Percentiles rank a stretch among this genome's conserved stretches.
phyloP scores from a whole-genome alignment of 2,797 vertebrate genomes.

The Spizella passerina region DNA sequence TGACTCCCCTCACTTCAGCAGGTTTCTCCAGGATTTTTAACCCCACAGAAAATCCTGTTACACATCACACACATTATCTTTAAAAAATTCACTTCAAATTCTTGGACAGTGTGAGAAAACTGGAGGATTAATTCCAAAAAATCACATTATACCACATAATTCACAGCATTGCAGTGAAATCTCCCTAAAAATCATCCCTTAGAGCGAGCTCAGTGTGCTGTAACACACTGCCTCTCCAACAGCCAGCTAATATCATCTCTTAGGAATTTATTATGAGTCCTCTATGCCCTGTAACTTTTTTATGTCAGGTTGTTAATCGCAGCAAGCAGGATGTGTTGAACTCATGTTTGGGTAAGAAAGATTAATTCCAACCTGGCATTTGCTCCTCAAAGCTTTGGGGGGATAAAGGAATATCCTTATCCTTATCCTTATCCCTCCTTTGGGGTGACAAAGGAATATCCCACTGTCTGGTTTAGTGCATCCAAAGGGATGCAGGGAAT shows the following conservation, averaged over 20 bases:
- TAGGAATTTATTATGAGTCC: slow-evolving; percentile 45
- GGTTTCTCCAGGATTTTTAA: fast-evolving
- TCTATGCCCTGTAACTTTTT: slow-evolving; percentile 1
- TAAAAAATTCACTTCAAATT: neutral
- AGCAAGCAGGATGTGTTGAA: neutral
- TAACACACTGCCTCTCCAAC: neutral
- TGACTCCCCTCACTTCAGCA: neutral
- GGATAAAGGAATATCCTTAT: neutral
- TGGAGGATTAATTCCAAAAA: neutral
- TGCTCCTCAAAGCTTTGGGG: neutral
- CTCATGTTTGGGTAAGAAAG: neutral
- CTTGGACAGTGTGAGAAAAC: neutral
- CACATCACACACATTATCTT: fast-evolving
- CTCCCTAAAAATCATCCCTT: neutral
- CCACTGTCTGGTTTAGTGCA: neutral
- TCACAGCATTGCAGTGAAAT: neutral
- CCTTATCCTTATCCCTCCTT: no score
- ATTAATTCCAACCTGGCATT: neutral
- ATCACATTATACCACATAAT: neutral
- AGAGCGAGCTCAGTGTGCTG: neutral
- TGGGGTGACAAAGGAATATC: neutral
- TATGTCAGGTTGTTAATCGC: slow-evolving; percentile 27
- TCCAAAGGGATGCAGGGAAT: neutral
- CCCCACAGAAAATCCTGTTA: neutral
- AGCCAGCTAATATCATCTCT: slow-evolving; percentile 41